A percentile compares a stretch with the other conserved stretches of the same genome.
These are phyloP conservation scores for Ramphastos sulfuratus DNA, from an alignment of 2,113 vertebrate genomes.

Conservation along the genomic window DNA sequence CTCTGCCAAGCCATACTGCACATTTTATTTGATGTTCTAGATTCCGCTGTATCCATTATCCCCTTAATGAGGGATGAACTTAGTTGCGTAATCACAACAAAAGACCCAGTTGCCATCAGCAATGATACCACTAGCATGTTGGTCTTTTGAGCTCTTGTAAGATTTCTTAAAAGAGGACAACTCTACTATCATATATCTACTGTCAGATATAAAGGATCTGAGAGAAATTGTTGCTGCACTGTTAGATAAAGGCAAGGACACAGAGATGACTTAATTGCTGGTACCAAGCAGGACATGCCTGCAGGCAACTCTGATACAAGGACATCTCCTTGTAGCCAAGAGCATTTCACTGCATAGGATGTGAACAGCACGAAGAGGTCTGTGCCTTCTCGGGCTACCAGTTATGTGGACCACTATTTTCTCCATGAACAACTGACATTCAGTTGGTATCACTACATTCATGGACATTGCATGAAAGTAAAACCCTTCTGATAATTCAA, in stretches of 20 bases:
- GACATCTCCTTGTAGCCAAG: not conserved
- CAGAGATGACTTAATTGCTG: not conserved
- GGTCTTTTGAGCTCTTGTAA: not conserved
- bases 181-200: not conserved
- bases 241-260: not conserved
- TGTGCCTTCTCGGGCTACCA: not conserved
- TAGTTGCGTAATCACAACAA: not conserved
- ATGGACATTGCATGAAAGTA: not conserved
- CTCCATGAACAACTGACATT: not conserved
- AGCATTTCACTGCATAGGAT: not conserved
- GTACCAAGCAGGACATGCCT: not conserved
- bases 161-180: not conserved
- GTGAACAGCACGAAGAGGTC: not conserved
- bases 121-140: not conserved
- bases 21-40: not conserved
- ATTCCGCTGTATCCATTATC: not conserved
- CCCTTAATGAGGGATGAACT: not conserved
- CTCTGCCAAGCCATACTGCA: not conserved
- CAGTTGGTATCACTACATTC: not conserved
- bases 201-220: not conserved
- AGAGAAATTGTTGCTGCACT: not conserved
- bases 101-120: not conserved
- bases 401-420: not conserved
- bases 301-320: not conserved
- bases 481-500: not conserved